Conservation (phyloP, 1,140 invertebrate genomes). For the Leucophenga varia region DNA sequence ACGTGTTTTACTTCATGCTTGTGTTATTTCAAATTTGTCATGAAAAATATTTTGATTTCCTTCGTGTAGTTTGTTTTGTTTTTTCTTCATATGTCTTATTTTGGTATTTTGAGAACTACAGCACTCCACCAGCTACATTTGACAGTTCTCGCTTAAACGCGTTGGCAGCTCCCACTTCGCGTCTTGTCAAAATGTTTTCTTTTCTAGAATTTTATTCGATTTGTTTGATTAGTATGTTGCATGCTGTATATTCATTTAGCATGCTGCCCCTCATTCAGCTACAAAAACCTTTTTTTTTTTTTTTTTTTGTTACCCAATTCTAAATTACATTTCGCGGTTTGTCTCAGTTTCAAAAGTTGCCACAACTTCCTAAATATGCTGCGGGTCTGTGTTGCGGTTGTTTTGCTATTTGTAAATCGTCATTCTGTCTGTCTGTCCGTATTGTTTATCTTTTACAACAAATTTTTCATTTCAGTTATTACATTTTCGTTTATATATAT, state of each 20-base stretch:
- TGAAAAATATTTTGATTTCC: conserved; percentile 52
- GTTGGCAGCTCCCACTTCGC: conserved; percentile 3
- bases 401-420: too few species aligned
- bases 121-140: too few species aligned
- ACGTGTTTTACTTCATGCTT: conserved; percentile 47
- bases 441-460: too few species aligned
- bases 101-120: too few species aligned
- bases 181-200: conserved; percentile 22
- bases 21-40: conserved; percentile 54
- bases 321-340: conserved; percentile 46
- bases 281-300: background rate
- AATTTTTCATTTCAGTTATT: too few species aligned
- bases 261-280: conserved; percentile 1
- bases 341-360: too few species aligned
- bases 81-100: conserved; percentile 2
- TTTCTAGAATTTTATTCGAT: conserved; percentile 22
- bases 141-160: too few species aligned
- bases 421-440: conserved; percentile 12
- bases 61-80: conserved; percentile 13
- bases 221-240: too few species aligned
- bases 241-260: background rate
- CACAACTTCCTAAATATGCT: too few species aligned
- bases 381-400: too few species aligned
- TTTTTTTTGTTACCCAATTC: conserved; percentile 2
- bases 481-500: too few species aligned